Evolutionary conservation across 53 echinoderm and acorn worm genomes (phyloP).

Genomic region (Hippasteria phrygiana): DNA sequence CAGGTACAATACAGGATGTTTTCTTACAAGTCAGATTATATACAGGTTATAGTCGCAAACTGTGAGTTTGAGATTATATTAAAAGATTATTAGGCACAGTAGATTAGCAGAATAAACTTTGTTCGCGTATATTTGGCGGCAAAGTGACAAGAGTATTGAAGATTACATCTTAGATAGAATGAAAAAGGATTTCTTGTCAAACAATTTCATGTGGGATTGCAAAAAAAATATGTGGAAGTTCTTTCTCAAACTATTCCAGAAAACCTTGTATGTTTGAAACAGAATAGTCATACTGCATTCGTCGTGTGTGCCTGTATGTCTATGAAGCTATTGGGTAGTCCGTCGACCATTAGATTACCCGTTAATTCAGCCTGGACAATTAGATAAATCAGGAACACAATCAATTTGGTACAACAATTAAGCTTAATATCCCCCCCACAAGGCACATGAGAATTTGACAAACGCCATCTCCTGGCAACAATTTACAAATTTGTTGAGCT

Average conservation of each 20-base stretch:
- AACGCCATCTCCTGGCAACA: not conserved
- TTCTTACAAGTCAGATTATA: not conserved
- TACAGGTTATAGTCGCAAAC: not conserved
- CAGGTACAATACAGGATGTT: not conserved
- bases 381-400: not conserved
- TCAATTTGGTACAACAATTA: not conserved
- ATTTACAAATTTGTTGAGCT: not conserved
- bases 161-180: not conserved
- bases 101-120: not conserved
- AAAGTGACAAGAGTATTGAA: not conserved
- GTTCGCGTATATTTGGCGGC: not conserved
- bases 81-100: constrained; percentile 7
- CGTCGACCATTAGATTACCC: too few relatives aligned
- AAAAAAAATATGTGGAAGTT: too few relatives aligned
- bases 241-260: too few relatives aligned
- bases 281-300: too few relatives aligned
- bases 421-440: not conserved
- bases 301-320: too few relatives aligned
- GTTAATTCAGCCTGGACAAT: not conserved
- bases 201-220: too few relatives aligned
- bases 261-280: too few relatives aligned
- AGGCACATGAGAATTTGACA: not conserved
- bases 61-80: too few relatives aligned
- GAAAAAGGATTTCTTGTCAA: not conserved
- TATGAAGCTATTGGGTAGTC: too few relatives aligned